These are phyloP conservation scores for Corvus moneduloides DNA, from an alignment of 2,113 vertebrate species.

Conservation along the genomic window DNA sequence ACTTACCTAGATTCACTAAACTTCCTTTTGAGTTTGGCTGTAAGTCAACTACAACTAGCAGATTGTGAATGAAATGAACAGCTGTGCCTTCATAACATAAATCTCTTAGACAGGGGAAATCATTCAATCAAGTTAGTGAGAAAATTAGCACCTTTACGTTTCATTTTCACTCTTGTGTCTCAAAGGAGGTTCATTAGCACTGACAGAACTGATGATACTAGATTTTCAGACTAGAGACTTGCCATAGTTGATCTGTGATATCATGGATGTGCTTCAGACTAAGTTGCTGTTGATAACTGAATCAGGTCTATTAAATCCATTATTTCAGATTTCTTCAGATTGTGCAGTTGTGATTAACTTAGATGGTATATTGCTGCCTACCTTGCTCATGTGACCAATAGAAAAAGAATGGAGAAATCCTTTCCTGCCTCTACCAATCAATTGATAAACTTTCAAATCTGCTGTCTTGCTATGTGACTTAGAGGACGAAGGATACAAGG, in stretches of 20 bases:
- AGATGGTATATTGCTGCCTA: background rate
- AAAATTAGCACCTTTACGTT: conserved; percentile 42
- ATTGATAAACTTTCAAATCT: background rate
- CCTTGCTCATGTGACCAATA: background rate
- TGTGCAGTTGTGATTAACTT: background rate
- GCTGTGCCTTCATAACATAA: conserved; percentile 30
- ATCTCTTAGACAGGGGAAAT: conserved; percentile 33
- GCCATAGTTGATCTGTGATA: background rate
- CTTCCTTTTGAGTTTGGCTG: background rate
- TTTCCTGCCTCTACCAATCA: background rate
- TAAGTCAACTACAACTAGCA: background rate
- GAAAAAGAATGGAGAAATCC: background rate
- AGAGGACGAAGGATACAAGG: background rate
- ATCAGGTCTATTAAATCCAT: background rate
- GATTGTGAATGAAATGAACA: conserved; percentile 45
- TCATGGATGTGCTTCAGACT: background rate
- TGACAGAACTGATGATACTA: conserved; percentile 14
- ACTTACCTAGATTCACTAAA: background rate
- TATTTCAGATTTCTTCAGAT: background rate
- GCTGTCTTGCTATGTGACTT: background rate
- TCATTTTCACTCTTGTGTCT: conserved; percentile 8
- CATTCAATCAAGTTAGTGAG: conserved; percentile 33
- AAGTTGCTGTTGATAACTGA: background rate
- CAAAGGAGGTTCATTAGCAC: conserved; percentile 14
- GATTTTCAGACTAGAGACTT: background rate